Conservation (phyloP, 2,888 invertebrate genomes). For the Oligia strigilis region DNA sequence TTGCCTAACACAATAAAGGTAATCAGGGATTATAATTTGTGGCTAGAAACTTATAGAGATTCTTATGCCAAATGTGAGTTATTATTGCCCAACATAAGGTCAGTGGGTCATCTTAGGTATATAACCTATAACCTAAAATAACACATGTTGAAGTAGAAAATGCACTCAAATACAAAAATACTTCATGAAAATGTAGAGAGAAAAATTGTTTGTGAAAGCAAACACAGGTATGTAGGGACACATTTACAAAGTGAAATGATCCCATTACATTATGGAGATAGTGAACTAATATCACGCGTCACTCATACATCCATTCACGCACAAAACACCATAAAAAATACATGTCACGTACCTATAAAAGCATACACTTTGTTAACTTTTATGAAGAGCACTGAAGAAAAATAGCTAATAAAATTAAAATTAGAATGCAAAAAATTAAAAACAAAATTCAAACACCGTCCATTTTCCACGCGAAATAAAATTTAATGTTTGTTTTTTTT, state of each 20-base stretch:
- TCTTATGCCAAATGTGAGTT: conserved; percentile 11
- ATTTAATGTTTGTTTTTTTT: neutral
- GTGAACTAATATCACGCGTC: conserved; percentile 67
- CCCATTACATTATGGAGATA: conserved; percentile 80
- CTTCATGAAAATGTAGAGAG: neutral
- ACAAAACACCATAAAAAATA: conserved; percentile 54
- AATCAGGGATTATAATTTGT: conserved; percentile 53
- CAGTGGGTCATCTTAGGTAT: too few species aligned
- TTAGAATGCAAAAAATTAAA: neutral
- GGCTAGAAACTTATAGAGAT: conserved; percentile 55
- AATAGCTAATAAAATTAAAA: neutral
- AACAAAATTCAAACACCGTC: neutral
- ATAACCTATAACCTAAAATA: neutral
- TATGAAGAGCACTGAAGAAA: neutral
- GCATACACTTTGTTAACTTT: neutral
- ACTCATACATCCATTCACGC: conserved; percentile 66
- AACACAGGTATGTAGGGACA: conserved; percentile 20
- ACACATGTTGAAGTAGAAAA: neutral
- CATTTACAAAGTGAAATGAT: conserved; percentile 60
- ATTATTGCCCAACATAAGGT: neutral
- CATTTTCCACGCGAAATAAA: neutral
- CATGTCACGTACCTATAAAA: conserved; percentile 7
- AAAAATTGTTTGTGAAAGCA: conserved; percentile 21
- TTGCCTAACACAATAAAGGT: conserved; percentile 30
- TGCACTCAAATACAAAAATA: neutral